phyloP scores from a whole-genome alignment of 2,888 invertebrate species.

The Acleris laterana region DNA sequence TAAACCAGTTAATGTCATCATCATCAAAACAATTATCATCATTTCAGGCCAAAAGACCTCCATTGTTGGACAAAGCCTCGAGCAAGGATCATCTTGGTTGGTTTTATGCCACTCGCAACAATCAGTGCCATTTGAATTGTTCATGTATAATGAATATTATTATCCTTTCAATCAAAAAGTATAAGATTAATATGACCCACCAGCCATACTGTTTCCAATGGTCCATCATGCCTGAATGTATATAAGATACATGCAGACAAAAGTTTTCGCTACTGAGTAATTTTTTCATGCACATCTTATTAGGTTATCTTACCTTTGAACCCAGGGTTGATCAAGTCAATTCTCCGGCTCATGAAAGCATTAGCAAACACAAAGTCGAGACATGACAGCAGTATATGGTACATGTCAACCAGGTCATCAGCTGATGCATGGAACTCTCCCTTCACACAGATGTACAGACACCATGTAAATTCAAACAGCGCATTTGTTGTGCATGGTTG shows the following conservation, averaged over 20 bases:
- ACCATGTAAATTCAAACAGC: slow-evolving; percentile 97
- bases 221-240: no score
- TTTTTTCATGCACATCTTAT: not conserved
- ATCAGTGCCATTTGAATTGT: no score
- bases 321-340: slow-evolving; percentile 93
- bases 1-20: no score
- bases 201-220: no score
- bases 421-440: slow-evolving; percentile 93
- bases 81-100: no score
- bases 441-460: slow-evolving; percentile 94
- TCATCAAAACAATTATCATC: no score
- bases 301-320: slow-evolving; percentile 90
- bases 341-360: slow-evolving; percentile 90
- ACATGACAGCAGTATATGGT: slow-evolving; percentile 95
- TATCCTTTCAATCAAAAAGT: no score
- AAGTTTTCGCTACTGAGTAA: not conserved
- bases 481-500: slow-evolving; percentile 92
- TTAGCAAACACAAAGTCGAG: slow-evolving; percentile 96
- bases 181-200: no score
- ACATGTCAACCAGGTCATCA: slow-evolving; percentile 97
- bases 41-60: no score
- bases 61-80: no score
- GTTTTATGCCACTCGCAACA: no score
- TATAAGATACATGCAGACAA: not conserved
- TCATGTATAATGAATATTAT: no score